Percentiles rank a stretch among this genome's conserved stretches.
Evolutionary conservation across 2,797 vertebrate species (phyloP).

Genomic region (Kryptopterus vitreolus): DNA sequence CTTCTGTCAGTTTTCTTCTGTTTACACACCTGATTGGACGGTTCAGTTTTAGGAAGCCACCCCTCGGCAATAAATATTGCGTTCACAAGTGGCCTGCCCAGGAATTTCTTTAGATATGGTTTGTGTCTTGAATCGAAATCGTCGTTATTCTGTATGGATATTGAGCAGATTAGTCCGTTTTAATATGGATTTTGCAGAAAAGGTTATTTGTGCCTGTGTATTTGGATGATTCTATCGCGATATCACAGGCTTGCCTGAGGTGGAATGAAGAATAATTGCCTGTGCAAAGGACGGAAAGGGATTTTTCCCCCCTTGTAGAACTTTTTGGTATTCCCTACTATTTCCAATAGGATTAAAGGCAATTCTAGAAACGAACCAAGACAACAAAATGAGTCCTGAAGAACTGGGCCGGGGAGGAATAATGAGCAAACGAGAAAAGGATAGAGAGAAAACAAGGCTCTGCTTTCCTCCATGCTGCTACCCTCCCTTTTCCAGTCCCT

Average conservation of each 20-base stretch:
- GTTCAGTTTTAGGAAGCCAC: conserved; percentile 47
- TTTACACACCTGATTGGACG: conserved; percentile 50
- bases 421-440: conserved; percentile 3
- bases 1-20: conserved; percentile 28
- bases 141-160: conserved; percentile 10
- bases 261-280: background rate
- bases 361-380: background rate
- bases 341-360: background rate
- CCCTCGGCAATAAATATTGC: conserved; percentile 53
- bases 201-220: background rate
- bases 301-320: background rate
- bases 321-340: background rate
- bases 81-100: conserved; percentile 14
- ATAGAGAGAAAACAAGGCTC: conserved; percentile 7
- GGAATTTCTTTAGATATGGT: background rate
- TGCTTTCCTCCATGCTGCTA: conserved; percentile 54
- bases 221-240: conserved; percentile 3
- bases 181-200: conserved; percentile 18
- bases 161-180: background rate
- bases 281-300: background rate
- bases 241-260: background rate
- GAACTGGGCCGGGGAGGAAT: conserved; percentile 12
- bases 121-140: background rate
- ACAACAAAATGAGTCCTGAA: background rate
- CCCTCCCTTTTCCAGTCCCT: conserved; percentile 29